Evolutionary conservation across 2,113 vertebrate genomes (phyloP).

Genomic region (Apistogramma diplotaenia): DNA sequence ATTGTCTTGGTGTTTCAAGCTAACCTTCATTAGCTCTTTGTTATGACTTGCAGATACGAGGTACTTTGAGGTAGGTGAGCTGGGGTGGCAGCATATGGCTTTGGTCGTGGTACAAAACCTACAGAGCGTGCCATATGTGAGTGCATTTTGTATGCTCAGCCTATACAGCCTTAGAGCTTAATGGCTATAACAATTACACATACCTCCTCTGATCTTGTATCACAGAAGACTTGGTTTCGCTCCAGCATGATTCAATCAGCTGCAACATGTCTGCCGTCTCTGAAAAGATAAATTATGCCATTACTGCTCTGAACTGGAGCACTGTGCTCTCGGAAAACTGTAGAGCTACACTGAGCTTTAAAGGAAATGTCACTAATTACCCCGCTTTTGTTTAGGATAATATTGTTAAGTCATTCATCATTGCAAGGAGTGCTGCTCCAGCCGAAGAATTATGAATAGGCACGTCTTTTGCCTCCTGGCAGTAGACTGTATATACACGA

Average conservation of each 20-base stretch:
- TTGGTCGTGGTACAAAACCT: slow-evolving; percentile 17
- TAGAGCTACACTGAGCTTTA: slow-evolving; percentile 39
- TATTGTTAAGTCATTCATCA: slow-evolving; percentile 68
- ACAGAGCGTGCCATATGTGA: slow-evolving; percentile 54
- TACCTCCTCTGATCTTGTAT: slow-evolving; percentile 59
- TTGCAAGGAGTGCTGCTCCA: slow-evolving; percentile 10
- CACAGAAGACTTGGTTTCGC: slow-evolving; percentile 49
- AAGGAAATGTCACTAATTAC: slow-evolving; percentile 67
- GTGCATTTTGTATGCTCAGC: slow-evolving; percentile 24
- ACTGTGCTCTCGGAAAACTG: slow-evolving; percentile 50
- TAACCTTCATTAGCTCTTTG: neutral
- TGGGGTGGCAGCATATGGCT: slow-evolving; percentile 45
- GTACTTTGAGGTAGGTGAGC: slow-evolving; percentile 26
- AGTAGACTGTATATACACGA: neutral
- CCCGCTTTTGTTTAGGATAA: slow-evolving; percentile 62
- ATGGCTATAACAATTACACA: slow-evolving; percentile 53
- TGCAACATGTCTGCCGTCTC: slow-evolving; percentile 40
- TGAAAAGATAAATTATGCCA: slow-evolving; percentile 65
- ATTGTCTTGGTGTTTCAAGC: neutral
- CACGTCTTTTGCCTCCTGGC: neutral
- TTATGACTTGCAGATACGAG: slow-evolving; percentile 5
- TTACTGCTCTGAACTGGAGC: slow-evolving; percentile 45
- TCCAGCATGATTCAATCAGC: slow-evolving; percentile 56
- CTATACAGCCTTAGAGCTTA: slow-evolving; percentile 34
- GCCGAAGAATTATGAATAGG: slow-evolving; percentile 15